phyloP scores from a whole-genome alignment of 2,797 vertebrate species.

The Fratercula arctica region DNA sequence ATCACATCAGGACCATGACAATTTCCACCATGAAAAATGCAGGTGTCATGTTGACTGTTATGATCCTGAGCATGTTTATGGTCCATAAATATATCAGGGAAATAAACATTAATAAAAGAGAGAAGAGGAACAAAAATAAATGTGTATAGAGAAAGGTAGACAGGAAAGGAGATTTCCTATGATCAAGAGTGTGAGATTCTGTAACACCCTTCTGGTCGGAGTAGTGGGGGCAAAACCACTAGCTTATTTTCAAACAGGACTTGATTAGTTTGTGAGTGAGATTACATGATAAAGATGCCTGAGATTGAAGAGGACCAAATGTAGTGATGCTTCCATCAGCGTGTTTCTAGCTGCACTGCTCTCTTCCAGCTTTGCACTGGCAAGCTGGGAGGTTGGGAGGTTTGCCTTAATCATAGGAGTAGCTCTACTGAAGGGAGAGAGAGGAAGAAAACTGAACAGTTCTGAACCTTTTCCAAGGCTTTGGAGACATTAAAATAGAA shows the following conservation, averaged over 20 bases:
- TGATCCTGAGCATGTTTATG: neutral
- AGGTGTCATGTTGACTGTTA: neutral
- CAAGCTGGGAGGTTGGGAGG: neutral
- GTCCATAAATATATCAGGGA: neutral
- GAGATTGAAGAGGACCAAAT: neutral
- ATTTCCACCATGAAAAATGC: neutral
- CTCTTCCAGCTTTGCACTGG: neutral
- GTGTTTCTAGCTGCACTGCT: neutral
- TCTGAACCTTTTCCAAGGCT: constrained; percentile 54
- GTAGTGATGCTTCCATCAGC: neutral
- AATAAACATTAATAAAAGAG: neutral
- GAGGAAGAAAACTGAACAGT: constrained; percentile 57
- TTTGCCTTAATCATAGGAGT: constrained; percentile 40
- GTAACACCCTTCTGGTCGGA: neutral
- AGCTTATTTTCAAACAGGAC: neutral
- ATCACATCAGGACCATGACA: neutral
- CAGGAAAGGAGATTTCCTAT: neutral
- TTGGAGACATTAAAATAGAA: constrained; percentile 67
- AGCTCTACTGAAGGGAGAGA: constrained; percentile 22
- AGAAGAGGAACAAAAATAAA: neutral
- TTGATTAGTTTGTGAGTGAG: neutral
- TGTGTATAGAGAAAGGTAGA: neutral
- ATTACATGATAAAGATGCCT: neutral
- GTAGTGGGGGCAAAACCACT: neutral
- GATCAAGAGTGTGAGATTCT: neutral